These are phyloP conservation scores for Sinosuthora webbiana DNA, from an alignment of 2,113 vertebrate genomes.

Conservation along the genomic window DNA sequence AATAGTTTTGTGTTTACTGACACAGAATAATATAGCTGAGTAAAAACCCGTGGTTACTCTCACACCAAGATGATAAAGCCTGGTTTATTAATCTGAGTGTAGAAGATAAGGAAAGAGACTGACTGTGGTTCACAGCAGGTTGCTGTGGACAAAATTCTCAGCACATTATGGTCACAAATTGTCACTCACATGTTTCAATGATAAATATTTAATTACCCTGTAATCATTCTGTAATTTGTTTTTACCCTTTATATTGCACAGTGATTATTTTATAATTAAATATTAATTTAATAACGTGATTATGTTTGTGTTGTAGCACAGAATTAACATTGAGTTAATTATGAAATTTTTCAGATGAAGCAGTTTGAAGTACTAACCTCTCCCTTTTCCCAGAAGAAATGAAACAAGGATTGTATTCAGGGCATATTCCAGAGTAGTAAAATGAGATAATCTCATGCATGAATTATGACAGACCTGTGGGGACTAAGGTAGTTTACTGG, in stretches of 20 bases:
- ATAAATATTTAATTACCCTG: slow-evolving; percentile 43
- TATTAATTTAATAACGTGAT: slow-evolving; percentile 50
- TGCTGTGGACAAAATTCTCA: background rate
- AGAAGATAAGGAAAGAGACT: background rate
- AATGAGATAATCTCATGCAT: background rate
- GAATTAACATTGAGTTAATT: slow-evolving; percentile 51
- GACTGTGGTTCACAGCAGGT: background rate
- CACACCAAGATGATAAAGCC: background rate
- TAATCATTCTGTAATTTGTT: slow-evolving; percentile 22
- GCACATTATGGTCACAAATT: background rate
- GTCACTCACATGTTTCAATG: slow-evolving; percentile 35
- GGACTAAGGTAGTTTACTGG: background rate
- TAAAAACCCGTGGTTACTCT: background rate
- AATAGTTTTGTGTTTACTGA: background rate
- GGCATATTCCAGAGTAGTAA: background rate
- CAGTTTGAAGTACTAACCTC: slow-evolving; percentile 19
- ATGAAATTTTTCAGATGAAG: slow-evolving; percentile 39
- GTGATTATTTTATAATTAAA: slow-evolving; percentile 56
- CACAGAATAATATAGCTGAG: background rate
- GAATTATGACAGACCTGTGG: background rate
- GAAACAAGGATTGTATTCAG: background rate
- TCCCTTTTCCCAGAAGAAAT: slow-evolving; percentile 12
- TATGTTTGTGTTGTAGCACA: slow-evolving; percentile 34
- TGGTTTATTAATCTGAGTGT: background rate
- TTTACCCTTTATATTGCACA: slow-evolving; percentile 6